Conservation (phyloP, 2,797 vertebrate genomes). For the Acropternis orthonyx region DNA sequence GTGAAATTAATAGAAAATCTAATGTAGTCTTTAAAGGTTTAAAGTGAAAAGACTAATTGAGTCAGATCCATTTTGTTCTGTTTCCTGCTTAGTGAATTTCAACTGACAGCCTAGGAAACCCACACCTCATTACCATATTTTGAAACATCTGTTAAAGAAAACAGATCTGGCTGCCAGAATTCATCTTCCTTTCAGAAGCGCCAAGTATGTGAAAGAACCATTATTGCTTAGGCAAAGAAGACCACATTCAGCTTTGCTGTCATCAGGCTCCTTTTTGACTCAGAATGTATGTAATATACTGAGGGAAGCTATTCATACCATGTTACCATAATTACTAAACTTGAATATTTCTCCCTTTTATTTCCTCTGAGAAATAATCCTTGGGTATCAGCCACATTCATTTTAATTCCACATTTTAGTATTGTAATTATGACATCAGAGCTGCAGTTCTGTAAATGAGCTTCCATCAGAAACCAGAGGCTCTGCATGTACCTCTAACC, state of each 20-base stretch:
- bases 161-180: slow-evolving; percentile 18
- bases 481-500: not conserved
- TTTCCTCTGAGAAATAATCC: slow-evolving; percentile 9
- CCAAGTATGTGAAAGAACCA: not conserved
- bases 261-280: not conserved
- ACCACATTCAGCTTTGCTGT: not conserved
- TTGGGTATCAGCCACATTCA: not conserved
- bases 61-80: slow-evolving; percentile 14
- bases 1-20: slow-evolving; percentile 40
- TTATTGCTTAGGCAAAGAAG: not conserved
- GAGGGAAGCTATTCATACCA: not conserved
- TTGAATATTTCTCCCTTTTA: not conserved
- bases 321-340: not conserved
- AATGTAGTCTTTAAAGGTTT: slow-evolving; percentile 10
- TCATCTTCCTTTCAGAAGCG: slow-evolving; percentile 21
- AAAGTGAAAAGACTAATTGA: slow-evolving; percentile 11
- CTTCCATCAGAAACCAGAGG: not conserved
- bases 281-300: slow-evolving; percentile 7
- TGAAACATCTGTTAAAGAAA: slow-evolving; percentile 54
- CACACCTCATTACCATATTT: slow-evolving; percentile 46
- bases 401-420: not conserved
- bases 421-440: not conserved
- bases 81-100: slow-evolving; percentile 28
- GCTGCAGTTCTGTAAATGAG: not conserved
- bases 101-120: slow-evolving; percentile 52